phyloP scores from a whole-genome alignment of 2,888 invertebrate genomes.

The Cantharis lateralis region DNA sequence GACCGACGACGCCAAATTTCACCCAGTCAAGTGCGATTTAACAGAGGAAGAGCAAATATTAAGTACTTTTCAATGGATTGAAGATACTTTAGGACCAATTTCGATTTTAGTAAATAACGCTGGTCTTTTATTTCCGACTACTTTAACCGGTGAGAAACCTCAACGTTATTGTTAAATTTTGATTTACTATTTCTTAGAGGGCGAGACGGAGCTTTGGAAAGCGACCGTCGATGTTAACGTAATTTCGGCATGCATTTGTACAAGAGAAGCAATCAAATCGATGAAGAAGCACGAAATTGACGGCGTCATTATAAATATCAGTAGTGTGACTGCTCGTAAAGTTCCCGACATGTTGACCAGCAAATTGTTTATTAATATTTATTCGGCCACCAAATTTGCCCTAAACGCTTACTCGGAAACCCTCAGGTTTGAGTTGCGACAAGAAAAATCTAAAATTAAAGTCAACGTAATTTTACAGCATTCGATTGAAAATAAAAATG shows the following conservation, averaged over 20 bases:
- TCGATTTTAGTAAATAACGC: constrained; percentile 22
- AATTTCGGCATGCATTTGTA: constrained; percentile 33
- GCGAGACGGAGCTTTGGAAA: constrained; percentile 36
- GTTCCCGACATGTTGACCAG: constrained; percentile 16
- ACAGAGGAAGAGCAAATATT: constrained; percentile 21
- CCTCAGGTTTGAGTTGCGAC: constrained; percentile 5
- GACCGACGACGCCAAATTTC: constrained; percentile 14
- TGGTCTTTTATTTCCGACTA: constrained; percentile 9
- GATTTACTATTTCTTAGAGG: constrained; percentile 15
- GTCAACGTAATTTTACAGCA: background rate
- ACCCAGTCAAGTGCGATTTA: constrained; percentile 17
- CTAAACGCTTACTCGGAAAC: constrained; percentile 6
- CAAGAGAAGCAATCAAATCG: constrained; percentile 35
- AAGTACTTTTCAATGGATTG: constrained; percentile 20
- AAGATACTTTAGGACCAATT: constrained; percentile 16
- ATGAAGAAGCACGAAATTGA: constrained; percentile 38
- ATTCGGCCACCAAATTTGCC: constrained; percentile 20
- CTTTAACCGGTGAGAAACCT: constrained; percentile 9
- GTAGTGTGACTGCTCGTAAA: constrained; percentile 11
- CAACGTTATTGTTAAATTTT: background rate
- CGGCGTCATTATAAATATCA: constrained; percentile 19
- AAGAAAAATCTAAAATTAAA: constrained; percentile 10
- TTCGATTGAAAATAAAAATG: background rate
- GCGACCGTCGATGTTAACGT: constrained; percentile 41
- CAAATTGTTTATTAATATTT: constrained; percentile 10